These are phyloP conservation scores for Lepus timidus DNA, from an alignment of 2,113 vertebrate species.

Conservation along the genomic window DNA sequence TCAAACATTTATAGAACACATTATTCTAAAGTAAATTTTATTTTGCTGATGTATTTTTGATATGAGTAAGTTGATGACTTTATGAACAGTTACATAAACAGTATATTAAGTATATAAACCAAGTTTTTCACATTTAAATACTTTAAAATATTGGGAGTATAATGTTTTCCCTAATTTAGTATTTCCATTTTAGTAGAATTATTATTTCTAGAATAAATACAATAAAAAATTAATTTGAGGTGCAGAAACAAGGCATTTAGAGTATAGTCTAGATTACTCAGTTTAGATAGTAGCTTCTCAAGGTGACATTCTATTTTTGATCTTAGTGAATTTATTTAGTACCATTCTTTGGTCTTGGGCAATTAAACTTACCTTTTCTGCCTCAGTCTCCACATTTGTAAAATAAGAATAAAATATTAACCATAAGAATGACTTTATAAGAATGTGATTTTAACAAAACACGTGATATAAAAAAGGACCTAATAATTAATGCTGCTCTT, in stretches of 20 bases:
- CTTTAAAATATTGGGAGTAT: constrained; percentile 7
- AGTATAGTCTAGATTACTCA: not conserved
- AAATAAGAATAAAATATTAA: not conserved
- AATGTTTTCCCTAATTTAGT: not conserved
- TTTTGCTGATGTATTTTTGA: constrained; percentile 69
- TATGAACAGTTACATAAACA: constrained; percentile 66
- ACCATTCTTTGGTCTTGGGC: not conserved
- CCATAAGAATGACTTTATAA: not conserved
- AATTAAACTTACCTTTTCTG: not conserved
- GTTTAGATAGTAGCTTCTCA: not conserved
- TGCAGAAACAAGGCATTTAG: not conserved
- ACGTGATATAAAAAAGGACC: not conserved
- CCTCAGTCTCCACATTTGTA: not conserved
- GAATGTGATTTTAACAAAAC: not conserved
- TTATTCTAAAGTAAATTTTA: constrained; percentile 77
- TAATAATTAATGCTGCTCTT: not conserved
- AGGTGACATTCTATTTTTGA: not conserved
- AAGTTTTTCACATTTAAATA: constrained; percentile 61
- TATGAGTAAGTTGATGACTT: constrained; percentile 72
- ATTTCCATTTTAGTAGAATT: not conserved
- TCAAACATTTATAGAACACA: not conserved
- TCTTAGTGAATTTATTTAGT: not conserved
- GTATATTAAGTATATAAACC: constrained; percentile 71
- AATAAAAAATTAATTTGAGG: not conserved
- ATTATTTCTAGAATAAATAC: not conserved